Base-by-base conservation (phyloP, 2,113 vertebrate species). In the Pelodiscus sinensis region DNA sequence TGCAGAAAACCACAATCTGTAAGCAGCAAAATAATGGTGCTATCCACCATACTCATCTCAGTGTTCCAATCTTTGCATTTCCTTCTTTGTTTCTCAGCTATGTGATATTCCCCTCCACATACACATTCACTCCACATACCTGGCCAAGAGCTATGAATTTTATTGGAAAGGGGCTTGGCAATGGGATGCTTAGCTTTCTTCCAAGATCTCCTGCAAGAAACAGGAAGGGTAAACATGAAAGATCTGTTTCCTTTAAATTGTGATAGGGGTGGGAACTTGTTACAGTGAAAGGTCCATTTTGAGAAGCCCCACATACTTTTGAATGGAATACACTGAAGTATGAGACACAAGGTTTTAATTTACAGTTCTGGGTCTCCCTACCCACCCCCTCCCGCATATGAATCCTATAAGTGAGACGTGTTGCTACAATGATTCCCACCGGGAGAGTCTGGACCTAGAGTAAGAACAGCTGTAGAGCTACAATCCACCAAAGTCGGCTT, bases 341-440 rank as follows among this genome's bases (percentile, higher is more conserved):
- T 93, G 85, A 94, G 96, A 94, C 97, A 98, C 96, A 95, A 97
- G 98, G 98, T 97, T 98, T 98, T 97, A 97, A 98, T 98, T 98
- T 98, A 97, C 94, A 97, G 96, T 97, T 96, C 95, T 68, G 95
- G 94, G 97, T 97, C 97, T 97, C 97, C 44, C 44, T 44, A 44
- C 44, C 86, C 90, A 57, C 92, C 91, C 96, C 95, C 91, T 14
- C 94, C 96, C 95, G 94, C 97, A 97, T 97, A 94, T 96, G 97
- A 97, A 97, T 97, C 97, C 97, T 95, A 96, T 98, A 97, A 98
- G 97, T 90, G 97, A 98, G 97, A 97, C 35, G 84, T 97, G 97
- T 97, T 97, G 97, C 97, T 98, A 94, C 97, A 97, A 92, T 95
- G 92, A 92, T 95, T 96, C 97, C 97, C 97, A 84, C 90, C 77